Evolutionary conservation across 2,888 invertebrate species (phyloP), one percentile per base, ranked within the genome.

Genomic region (Dynastes maya): DNA sequence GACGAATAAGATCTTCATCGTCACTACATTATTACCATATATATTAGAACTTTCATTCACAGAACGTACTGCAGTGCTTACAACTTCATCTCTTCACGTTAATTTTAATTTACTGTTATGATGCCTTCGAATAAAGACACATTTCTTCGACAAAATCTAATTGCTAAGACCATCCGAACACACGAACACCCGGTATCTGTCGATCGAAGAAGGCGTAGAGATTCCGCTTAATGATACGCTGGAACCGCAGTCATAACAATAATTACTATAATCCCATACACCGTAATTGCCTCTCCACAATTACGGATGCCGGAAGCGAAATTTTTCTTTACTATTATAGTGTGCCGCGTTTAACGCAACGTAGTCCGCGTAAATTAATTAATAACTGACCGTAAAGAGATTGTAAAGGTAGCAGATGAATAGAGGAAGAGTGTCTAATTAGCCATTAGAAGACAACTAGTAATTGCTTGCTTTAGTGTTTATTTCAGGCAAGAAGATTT

Each of bases 291-390:
- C 13, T 61, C 72, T 16, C n/a, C 45, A 45, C 72, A 74, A 74
- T 74, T 74, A 74, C 27, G 16, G 40, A n/a, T 74, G 72, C 72
- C 72, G 72, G 72, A 74, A 74, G 61, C 72, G 32, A 40, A 45
- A 27, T 68, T 68, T 68, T 68, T 68, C 16, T 51, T 27, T 51
- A 51, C 51, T 32, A n/a, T 63, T 63, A 63, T 13, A 29, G 29
- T 13, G 32, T 11, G 13, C 29, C 63, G 63, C 63, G 29, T 27
- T 63, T 27, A 32, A 32, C 63, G 37, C 63, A 32, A 63, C 13
- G 27, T 2, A 51, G 29, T 22, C 49, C 27, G 13, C 49, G 27
- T 68, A 68, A 68, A 68, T 68, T 68, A 68, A 68, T 68, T 68
- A 68, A 68, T 68, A 68, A 68, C 51, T 11, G 68, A 51, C 51